Evolutionary conservation across 2,888 invertebrate genomes (phyloP), one percentile per base, ranked within the genome.

Genomic region (Pseudococcus viburni): DNA sequence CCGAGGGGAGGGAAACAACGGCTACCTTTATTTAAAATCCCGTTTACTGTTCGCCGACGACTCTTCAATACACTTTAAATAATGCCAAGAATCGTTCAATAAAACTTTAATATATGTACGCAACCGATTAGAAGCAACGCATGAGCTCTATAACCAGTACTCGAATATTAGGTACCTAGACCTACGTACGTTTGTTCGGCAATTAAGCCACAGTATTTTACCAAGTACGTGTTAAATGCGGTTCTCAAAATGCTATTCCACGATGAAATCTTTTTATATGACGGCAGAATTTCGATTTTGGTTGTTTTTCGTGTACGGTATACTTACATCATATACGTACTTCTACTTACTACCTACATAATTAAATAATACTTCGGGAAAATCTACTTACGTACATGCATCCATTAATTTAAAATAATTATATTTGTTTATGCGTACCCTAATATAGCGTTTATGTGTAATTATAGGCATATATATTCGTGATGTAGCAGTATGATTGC

Each of bases 61-160:
- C 73, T 64, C 68, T 39, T 64, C 85, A 26, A 46, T 19, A 42
- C 80, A 83, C 46, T 19, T 33, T 33, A 46, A 83, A 83, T 42
- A 83, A 42, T 46, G 64, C 86, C 86, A 86, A 22, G 86, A 86
- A 86, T 86, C 59, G 86, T 86, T 64, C 86, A 86, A 86, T 86
- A 86, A 86, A 86, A 86, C 86, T 55, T 68, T 68, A 86, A 86
- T 86, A 68, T 68, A 64, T 68, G 86, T 86, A 86, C 86, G 59
- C 59, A 86, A 86, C 39, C 86, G 55, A 86, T 86, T 86, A 86
- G 86, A 85, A 51, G 85, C 11, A 22, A 64, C 77, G 86, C 46
- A 86, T 42, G 86, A 33, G 26, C 26, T 33, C 59, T 42, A 46
- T 86, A 86, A 86, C 64, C 64, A 86, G 86, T 68, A 86, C 19